Evolutionary conservation across 2,888 invertebrate genomes (phyloP), one percentile per base, ranked within the genome.

Genomic region (Cephus pulcher): DNA sequence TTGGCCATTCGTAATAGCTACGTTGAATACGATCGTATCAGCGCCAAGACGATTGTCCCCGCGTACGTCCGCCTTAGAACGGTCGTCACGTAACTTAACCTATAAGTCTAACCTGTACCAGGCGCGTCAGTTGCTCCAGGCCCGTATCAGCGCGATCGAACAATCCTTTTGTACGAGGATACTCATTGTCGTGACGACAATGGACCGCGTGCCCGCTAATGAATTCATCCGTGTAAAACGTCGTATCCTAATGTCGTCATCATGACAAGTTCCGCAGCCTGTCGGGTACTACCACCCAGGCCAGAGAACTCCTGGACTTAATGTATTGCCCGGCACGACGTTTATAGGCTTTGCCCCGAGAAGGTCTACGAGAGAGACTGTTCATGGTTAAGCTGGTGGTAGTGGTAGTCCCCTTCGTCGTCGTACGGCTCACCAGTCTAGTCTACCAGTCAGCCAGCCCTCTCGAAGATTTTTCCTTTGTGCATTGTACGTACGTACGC

Each of bases 171-270:
- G 82, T 83, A 81, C 81, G 75, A 71, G 73, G 75, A 80, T 68
- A 78, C 80, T 82, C 84, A 82, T 83, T 82, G 83, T 84, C 82
- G 81, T 80, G 75, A 77, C 77, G 78, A 84, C 84, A 84, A 84
- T 83, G 83, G 81, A 76, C 82, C 82, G 81, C 81, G 80, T 82
- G 81, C 79, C 81, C 79, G 78, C 81, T 82, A 82, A 84, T 83
- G 82, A 84, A 84, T 84, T 83, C 83, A 82, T 81, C 80, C 83
- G 77, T 76, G 81, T 80, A 80, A 81, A 81, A 80, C 77, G 79
- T 83, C 79, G 81, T 78, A 81, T 80, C 82, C 81, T 77, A 71
- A 71, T 71, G 71, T 30, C 71, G 33, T 71, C 30, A 56, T 56
- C 23, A 2, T 56, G 56, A 56, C 56, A 23, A 23, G 9, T 56